Evolutionary conservation across 2,113 vertebrate species (phyloP).

Genomic region (Chitala chitala): DNA sequence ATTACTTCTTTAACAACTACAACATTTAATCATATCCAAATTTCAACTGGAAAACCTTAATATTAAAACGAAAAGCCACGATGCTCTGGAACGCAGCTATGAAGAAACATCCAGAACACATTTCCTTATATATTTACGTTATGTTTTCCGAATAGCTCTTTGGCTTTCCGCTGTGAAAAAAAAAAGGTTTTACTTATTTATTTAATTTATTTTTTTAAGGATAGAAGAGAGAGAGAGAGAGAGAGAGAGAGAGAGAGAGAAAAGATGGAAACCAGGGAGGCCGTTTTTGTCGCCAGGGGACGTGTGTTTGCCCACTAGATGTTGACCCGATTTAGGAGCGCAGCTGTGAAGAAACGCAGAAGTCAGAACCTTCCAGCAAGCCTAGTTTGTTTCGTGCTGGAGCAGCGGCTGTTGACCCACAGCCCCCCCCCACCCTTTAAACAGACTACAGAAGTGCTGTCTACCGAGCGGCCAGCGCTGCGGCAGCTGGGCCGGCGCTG

Average conservation of each 20-base stretch:
- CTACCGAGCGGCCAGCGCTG: slow-evolving; percentile 2
- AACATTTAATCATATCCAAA: too few species aligned
- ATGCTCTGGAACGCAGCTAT: too few species aligned
- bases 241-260: slow-evolving; percentile 8
- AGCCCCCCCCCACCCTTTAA: slow-evolving; percentile 17
- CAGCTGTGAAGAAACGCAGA: slow-evolving; percentile 43
- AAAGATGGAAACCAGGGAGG: neutral
- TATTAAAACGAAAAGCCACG: neutral
- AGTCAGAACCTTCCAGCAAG: slow-evolving; percentile 30
- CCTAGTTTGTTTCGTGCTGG: slow-evolving; percentile 21
- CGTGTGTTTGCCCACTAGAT: slow-evolving; percentile 44
- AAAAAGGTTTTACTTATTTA: too few species aligned
- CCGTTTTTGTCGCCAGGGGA: slow-evolving; percentile 33
- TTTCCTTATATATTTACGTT: neutral
- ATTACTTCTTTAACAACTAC: too few species aligned
- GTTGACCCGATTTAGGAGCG: slow-evolving; percentile 48
- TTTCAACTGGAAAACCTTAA: slow-evolving; percentile 42
- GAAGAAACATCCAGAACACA: neutral
- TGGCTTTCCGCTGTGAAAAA: neutral
- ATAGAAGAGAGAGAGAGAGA: neutral
- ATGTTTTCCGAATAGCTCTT: neutral
- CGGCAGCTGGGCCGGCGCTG: slow-evolving; percentile 18
- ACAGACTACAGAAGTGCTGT: slow-evolving; percentile 6
- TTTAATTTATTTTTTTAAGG: too few species aligned
- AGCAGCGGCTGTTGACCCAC: slow-evolving; percentile 28